Conservation (phyloP, 2,888 invertebrate genomes). For the Cryptocephalus moraei region DNA sequence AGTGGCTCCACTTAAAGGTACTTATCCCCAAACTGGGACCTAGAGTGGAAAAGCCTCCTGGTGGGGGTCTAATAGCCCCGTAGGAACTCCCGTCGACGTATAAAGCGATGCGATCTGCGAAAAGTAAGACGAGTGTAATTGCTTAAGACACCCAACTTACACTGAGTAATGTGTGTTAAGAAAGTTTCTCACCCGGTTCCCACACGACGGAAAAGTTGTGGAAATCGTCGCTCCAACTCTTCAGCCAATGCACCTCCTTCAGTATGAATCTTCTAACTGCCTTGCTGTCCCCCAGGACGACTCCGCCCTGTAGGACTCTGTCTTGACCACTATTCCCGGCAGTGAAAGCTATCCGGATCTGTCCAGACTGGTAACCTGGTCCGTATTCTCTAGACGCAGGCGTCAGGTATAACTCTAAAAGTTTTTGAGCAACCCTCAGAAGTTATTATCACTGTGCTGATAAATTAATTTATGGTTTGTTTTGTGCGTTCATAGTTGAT, state of each 20-base stretch:
- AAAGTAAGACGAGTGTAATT: background rate
- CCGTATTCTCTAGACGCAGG: slow-evolving; percentile 56
- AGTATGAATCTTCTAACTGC: slow-evolving; percentile 27
- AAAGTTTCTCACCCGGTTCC: slow-evolving; percentile 37
- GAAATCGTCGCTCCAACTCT: slow-evolving; percentile 41
- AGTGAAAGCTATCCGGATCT: slow-evolving; percentile 60
- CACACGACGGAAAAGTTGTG: slow-evolving; percentile 49
- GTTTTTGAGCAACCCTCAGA: no score
- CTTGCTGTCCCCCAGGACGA: slow-evolving; percentile 25
- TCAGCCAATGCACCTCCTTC: slow-evolving; percentile 13
- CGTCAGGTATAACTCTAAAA: slow-evolving; percentile 52
- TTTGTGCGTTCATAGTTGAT: no score
- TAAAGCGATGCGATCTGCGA: slow-evolving; percentile 42
- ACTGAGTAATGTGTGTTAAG: no score
- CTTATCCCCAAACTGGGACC: slow-evolving; percentile 26
- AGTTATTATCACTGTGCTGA: no score
- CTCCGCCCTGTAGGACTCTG: slow-evolving; percentile 26
- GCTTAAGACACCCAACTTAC: no score
- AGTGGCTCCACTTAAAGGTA: slow-evolving; percentile 46
- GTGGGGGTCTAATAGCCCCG: slow-evolving; percentile 35
- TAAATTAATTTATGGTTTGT: no score
- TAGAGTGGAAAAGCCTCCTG: slow-evolving; percentile 30
- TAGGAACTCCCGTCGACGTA: slow-evolving; percentile 45
- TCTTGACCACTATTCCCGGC: slow-evolving; percentile 48
- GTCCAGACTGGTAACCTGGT: slow-evolving; percentile 49